Evolutionary conservation across 2,888 invertebrate genomes (phyloP).

Genomic region (Pinctada fucata): DNA sequence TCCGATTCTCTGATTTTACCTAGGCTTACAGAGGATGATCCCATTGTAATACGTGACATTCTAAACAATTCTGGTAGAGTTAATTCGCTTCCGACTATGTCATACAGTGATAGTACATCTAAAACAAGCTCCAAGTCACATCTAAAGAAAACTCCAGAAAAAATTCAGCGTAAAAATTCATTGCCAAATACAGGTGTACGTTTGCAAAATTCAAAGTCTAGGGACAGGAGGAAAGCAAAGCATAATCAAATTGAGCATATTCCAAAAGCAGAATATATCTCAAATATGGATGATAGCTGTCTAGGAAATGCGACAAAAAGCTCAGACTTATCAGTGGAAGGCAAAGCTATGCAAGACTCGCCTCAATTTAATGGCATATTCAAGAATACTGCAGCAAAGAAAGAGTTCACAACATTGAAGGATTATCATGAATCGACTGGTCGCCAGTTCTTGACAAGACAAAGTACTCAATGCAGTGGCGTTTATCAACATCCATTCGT

Average conservation of each 20-base stretch:
- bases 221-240: no score
- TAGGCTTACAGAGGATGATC: not conserved
- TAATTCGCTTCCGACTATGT: not conserved
- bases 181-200: no score
- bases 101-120: not conserved
- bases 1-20: not conserved
- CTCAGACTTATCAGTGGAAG: no score
- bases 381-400: no score
- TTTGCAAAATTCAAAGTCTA: no score
- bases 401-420: not conserved
- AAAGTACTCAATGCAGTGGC: not conserved
- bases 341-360: no score
- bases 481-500: not conserved
- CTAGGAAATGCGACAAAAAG: no score
- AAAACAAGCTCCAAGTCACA: not conserved
- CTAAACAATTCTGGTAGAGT: conserved; percentile 8
- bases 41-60: not conserved
- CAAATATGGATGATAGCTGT: no score
- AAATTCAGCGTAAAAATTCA: no score
- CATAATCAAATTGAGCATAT: no score
- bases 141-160: not conserved
- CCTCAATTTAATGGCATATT: no score
- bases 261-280: no score
- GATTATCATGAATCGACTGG: not conserved
- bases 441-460: not conserved